Evolutionary conservation across 2,888 invertebrate genomes (phyloP), one percentile per base, ranked within the genome.

Genomic region (Pterostichus niger): DNA sequence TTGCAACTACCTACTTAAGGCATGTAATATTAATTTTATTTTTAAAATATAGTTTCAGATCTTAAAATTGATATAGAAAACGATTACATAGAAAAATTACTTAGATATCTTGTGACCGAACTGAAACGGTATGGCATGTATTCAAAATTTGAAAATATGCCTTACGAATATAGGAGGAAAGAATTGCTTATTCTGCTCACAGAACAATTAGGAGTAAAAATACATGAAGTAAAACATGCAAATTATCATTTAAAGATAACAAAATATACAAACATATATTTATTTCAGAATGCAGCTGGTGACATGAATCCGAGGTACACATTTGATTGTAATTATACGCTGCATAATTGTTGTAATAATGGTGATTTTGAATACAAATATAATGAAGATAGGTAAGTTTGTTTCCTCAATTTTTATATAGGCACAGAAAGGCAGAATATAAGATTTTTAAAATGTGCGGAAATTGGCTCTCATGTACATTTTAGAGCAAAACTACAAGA

Each of bases 1-100:
- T 24, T 24, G 24, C 24, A n/a, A n/a, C n/a, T n/a, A n/a, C n/a
- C n/a, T n/a, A n/a, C n/a, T n/a, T n/a, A n/a, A n/a, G n/a, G n/a
- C n/a, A n/a, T n/a, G n/a, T 35, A 33, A n/a, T 64, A n/a, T 64
- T 13, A 24, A 17, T 35, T 33, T 13, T 64, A 13, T 35, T 35
- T 33, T 13, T 5, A 4, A 13, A 17, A 17, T 31, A 11, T 31
- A 71, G 44, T 44, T 71, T 7, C 40, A 71, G 68, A 71, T 44
- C 0, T 13, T 17, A 17, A 40, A 17, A 1, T 13, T 0, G 56
- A 56, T 13, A 13, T 44, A 40, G 44, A 13, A 15, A 64, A 64
- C n/a, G 40, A 71, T 71, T 40, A 33, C 9, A 5, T 71, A 17
- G 68, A 71, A 40, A 44, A 11, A 71, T 71, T 71, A 44, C 44